phyloP scores from a whole-genome alignment of 2,888 invertebrate species.

The Megastigmus dorsalis region DNA sequence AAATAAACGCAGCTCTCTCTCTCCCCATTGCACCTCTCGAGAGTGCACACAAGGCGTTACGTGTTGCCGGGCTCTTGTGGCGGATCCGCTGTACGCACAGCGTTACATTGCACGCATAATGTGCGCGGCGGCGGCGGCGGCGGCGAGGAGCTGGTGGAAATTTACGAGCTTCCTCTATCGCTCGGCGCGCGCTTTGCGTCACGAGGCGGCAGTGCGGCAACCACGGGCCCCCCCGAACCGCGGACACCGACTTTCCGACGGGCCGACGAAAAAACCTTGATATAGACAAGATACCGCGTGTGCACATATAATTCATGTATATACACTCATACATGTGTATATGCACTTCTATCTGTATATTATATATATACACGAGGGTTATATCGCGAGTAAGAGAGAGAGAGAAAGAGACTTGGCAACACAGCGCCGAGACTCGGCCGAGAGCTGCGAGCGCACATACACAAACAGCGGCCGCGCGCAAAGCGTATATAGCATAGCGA shows the following conservation, averaged over 20 bases:
- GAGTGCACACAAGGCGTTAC: too few species aligned
- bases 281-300: background rate
- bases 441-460: too few species aligned
- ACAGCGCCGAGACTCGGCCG: conserved; percentile 24
- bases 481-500: too few species aligned
- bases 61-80: too few species aligned
- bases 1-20: too few species aligned
- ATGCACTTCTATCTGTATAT: too few species aligned
- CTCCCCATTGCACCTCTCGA: too few species aligned
- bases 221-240: background rate
- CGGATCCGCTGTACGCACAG: too few species aligned
- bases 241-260: conserved; percentile 27
- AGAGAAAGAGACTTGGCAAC: conserved; percentile 58
- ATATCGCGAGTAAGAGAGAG: conserved; percentile 9
- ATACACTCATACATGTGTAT: background rate
- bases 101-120: too few species aligned
- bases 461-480: conserved; percentile 54
- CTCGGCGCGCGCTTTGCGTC: too few species aligned
- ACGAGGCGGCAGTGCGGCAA: too few species aligned
- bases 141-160: conserved; percentile 61
- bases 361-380: too few species aligned
- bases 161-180: conserved; percentile 61
- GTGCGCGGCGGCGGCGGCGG: conserved; percentile 10
- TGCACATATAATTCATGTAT: background rate
- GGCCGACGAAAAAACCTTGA: background rate